Base-by-base conservation (phyloP, 2,113 vertebrate genomes). In the Dipodomys stephensi region DNA sequence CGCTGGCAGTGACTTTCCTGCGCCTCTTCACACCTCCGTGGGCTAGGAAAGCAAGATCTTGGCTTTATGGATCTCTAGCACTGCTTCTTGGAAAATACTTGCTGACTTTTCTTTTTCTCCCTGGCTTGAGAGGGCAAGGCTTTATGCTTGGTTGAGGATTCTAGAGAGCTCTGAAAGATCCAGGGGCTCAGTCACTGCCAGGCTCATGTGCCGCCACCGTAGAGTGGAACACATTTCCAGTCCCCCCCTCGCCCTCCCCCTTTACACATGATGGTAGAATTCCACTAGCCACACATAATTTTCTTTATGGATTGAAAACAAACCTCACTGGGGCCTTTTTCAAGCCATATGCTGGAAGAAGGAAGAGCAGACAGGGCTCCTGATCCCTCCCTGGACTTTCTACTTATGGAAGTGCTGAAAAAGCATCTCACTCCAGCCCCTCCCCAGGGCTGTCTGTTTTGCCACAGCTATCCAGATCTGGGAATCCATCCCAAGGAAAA, bases 191-290 rank as follows among this genome's bases (percentile, higher is more conserved):
- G 57, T 19, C 9, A 85, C 44, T 0, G 2, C 11, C 12, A 77
- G 81, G 68, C 9, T 3, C 2, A 0, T 0, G 12, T 16, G 3
- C 39, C 39, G n/a, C 60, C 39, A 30, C 32, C 20, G 19, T 20
- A 5, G 27, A 15, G 15, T 46, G 46, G 10, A 53, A 22, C 9
- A 7, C 30, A 12, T 6, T 23, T 44, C 49, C 65, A 30, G 15
- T 25, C 7, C 35, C n/a, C 13, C 1, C n/a, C 15, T 0, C 1
- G 0, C 30, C 15, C 4, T 74, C 77, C 39, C 46, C 0, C 0
- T 49, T 82, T 15, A 10, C 1, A 9, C 16, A 6, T 25, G 22
- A 74, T 68, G 60, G 7, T 11, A 46, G 86, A 3, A 7, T 35
- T 25, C 12, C 53, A 27, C 8, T 30, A 92, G 30, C 64, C 18